Percentiles rank a stretch among this genome's conserved stretches.
Conservation (phyloP, 1,140 invertebrate genomes). For the Tetragonula clypearis region DNA sequence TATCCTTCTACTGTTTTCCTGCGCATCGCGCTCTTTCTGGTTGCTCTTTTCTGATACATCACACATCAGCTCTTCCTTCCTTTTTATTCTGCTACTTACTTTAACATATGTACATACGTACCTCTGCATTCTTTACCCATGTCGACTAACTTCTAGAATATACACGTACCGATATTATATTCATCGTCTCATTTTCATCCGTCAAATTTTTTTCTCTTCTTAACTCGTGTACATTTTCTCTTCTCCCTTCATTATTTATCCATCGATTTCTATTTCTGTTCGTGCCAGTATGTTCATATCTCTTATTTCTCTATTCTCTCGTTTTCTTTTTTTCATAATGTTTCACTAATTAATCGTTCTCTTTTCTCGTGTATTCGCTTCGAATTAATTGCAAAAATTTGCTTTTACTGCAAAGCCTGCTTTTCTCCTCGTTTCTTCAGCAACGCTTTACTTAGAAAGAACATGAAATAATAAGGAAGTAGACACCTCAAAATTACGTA, state of each 20-base stretch:
- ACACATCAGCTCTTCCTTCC: background rate
- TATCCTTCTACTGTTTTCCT: background rate
- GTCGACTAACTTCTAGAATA: background rate
- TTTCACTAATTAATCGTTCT: background rate
- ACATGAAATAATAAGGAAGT: no score
- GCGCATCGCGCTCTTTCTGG: background rate
- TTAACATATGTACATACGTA: background rate
- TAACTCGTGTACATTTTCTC: background rate
- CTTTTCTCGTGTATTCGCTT: background rate
- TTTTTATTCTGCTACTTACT: background rate
- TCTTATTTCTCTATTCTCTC: background rate
- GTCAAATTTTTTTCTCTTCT: background rate
- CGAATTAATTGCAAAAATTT: background rate
- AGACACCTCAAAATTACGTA: no score
- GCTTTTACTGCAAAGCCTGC: no score
- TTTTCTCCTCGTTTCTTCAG: no score
- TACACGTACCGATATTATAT: background rate
- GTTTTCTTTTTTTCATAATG: background rate
- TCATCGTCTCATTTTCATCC: constrained; percentile 10
- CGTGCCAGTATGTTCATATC: no score
- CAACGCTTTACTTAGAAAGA: no score
- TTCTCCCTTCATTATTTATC: background rate
- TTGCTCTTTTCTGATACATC: background rate
- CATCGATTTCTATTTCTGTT: background rate
- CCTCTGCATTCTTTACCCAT: background rate